Evolutionary conservation across 1,140 invertebrate genomes (phyloP).

Genomic region (Neodiprion lecontei): DNA sequence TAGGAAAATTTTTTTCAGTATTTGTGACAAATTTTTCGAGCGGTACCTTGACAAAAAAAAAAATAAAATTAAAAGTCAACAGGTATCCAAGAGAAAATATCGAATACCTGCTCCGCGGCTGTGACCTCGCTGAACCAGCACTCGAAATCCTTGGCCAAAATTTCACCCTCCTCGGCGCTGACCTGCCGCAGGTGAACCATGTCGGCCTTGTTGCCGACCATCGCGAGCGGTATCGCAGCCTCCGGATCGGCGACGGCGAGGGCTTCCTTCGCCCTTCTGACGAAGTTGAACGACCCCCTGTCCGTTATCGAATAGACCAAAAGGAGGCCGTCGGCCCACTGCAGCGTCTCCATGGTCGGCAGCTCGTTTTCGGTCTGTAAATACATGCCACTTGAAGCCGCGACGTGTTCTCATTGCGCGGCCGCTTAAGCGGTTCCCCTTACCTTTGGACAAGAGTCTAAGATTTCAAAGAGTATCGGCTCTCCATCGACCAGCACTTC

Average conservation of each 20-base stretch:
- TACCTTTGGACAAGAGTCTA: constrained; percentile 92
- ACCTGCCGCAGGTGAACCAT: constrained; percentile 92
- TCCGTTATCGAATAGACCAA: constrained; percentile 93
- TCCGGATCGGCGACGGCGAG: constrained; percentile 66
- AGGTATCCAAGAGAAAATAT: too few relatives aligned
- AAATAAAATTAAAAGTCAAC: too few relatives aligned
- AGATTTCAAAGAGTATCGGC: constrained; percentile 88
- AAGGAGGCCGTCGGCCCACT: constrained; percentile 89
- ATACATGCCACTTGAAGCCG: constrained; percentile 20
- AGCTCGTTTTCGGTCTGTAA: constrained; percentile 72
- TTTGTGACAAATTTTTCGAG: too few relatives aligned
- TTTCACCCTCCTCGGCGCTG: constrained; percentile 85
- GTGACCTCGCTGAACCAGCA: constrained; percentile 90
- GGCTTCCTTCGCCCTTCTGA: constrained; percentile 76
- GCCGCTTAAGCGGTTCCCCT: neutral
- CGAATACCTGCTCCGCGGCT: constrained; percentile 80
- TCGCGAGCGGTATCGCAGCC: constrained; percentile 74
- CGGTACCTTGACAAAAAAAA: too few relatives aligned
- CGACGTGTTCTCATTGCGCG: neutral
- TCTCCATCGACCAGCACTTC: constrained; percentile 91
- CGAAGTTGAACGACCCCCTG: constrained; percentile 83
- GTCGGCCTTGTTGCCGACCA: constrained; percentile 91
- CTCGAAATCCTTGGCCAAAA: constrained; percentile 85
- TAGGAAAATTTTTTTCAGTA: too few relatives aligned
- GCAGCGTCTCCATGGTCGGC: constrained; percentile 76